phyloP scores from a whole-genome alignment of 2,888 invertebrate genomes.

The Anorthoa munda region DNA sequence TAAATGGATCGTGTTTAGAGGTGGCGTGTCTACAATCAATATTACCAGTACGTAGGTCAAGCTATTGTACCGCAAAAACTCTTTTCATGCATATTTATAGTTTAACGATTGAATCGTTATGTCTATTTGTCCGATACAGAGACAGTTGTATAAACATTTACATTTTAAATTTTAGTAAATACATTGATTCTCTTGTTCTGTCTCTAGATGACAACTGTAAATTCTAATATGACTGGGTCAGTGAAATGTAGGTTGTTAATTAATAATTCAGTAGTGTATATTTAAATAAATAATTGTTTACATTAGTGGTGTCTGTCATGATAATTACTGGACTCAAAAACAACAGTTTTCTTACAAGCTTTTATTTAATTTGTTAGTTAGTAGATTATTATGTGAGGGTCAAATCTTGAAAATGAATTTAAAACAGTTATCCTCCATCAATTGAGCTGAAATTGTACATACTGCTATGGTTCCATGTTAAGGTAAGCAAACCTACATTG shows the following conservation, averaged over 20 bases:
- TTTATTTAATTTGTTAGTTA: no score
- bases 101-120: neutral
- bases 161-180: constrained; percentile 10
- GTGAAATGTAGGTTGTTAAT: neutral
- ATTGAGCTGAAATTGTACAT: no score
- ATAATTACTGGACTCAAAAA: neutral
- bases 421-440: no score
- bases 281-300: neutral
- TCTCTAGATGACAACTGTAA: constrained; percentile 15
- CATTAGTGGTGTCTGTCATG: neutral
- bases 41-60: neutral
- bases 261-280: neutral
- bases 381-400: no score
- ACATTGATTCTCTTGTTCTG: constrained; percentile 16
- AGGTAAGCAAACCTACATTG: neutral
- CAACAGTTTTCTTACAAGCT: no score
- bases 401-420: no score
- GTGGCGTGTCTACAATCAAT: constrained; percentile 16
- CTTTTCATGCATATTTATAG: constrained; percentile 13
- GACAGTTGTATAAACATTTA: constrained; percentile 10
- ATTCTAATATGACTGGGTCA: constrained; percentile 23
- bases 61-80: constrained; percentile 11
- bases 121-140: constrained; percentile 5
- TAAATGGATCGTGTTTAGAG: constrained; percentile 9
- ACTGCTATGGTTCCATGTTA: no score